Conservation (phyloP, 2,797 vertebrate species). For the Periophthalmus magnuspinnatus region DNA sequence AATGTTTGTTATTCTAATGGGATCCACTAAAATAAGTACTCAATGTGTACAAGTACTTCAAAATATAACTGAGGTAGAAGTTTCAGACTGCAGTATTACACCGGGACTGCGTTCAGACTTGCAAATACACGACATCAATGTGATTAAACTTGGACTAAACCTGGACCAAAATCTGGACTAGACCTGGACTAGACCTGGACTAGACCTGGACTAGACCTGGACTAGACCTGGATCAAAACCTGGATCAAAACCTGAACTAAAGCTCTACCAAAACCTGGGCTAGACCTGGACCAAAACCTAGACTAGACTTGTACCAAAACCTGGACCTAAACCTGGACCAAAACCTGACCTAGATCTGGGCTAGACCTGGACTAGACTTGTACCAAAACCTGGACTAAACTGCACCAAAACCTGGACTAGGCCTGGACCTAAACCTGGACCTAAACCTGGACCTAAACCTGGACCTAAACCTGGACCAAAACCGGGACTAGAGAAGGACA, state of each 20-base stretch:
- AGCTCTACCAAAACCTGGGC: too few relatives aligned
- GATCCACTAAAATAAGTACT: conserved; percentile 73
- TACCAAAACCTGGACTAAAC: too few relatives aligned
- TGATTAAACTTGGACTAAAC: background rate
- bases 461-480: background rate
- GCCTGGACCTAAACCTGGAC: background rate
- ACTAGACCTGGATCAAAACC: too few relatives aligned
- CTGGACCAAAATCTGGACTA: background rate
- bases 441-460: background rate
- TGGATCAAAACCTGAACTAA: too few relatives aligned
- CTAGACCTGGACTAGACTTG: too few relatives aligned
- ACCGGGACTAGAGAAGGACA: too few relatives aligned
- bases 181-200: background rate
- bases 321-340: too few relatives aligned
- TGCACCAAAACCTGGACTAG: too few relatives aligned
- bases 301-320: too few relatives aligned
- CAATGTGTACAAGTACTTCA: background rate
- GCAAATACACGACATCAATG: too few relatives aligned
- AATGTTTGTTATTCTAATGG: conserved; percentile 82
- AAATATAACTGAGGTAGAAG: background rate
- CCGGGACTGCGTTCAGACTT: background rate
- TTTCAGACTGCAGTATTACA: background rate
- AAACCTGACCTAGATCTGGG: too few relatives aligned
- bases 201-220: background rate
- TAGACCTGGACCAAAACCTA: too few relatives aligned